A percentile compares a stretch with the other conserved stretches of the same genome.
Conservation (phyloP, 2,888 invertebrate genomes). For the Liodrosophila aerea region DNA sequence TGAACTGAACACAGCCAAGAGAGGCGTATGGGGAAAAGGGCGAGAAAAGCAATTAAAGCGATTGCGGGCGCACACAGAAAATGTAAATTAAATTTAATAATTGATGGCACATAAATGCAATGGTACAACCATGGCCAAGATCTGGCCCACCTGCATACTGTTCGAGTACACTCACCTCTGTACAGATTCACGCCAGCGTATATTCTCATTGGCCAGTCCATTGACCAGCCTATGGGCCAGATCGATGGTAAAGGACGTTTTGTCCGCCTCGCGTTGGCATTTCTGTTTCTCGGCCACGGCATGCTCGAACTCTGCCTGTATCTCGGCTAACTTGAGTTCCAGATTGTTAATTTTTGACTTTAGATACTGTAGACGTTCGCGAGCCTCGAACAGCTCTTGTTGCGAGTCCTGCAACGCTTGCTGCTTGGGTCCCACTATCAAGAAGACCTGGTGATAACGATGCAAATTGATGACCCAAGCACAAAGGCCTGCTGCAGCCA, state of each 20-base stretch:
- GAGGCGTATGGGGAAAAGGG: constrained; percentile 1
- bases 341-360: constrained; percentile 87
- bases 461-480: constrained; percentile 97
- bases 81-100: constrained; percentile 77
- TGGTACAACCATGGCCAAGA: constrained; percentile 6
- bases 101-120: constrained; percentile 68
- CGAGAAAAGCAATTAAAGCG: constrained; percentile 67
- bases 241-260: constrained; percentile 93
- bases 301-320: constrained; percentile 92
- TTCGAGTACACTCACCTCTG: constrained; percentile 69
- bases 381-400: constrained; percentile 90
- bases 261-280: constrained; percentile 96
- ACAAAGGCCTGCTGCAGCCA: constrained; percentile 96
- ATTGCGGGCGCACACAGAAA: constrained; percentile 65
- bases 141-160: not conserved
- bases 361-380: constrained; percentile 89
- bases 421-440: constrained; percentile 96
- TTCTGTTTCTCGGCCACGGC: constrained; percentile 93
- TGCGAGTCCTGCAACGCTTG: constrained; percentile 93
- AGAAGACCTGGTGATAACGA: constrained; percentile 94
- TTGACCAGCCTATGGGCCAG: constrained; percentile 96
- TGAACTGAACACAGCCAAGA: too few species aligned
- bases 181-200: constrained; percentile 81
- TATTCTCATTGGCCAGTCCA: constrained; percentile 95
- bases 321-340: constrained; percentile 89